phyloP scores from a whole-genome alignment of 2,113 vertebrate species.

The Psittacus erithacus region DNA sequence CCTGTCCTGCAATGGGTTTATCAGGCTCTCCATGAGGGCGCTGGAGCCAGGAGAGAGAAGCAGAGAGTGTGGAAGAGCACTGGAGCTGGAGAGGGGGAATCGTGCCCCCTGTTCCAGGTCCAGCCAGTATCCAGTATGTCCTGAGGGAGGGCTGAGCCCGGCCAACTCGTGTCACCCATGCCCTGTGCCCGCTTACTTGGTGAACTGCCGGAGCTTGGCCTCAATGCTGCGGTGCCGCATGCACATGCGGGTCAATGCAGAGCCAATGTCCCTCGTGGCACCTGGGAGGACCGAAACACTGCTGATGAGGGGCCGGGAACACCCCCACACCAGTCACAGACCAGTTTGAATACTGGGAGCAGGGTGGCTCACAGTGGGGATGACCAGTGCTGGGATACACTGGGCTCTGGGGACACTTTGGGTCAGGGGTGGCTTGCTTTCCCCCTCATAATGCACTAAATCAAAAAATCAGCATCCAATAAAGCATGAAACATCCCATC shows the following conservation, averaged over 20 bases:
- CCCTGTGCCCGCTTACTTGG: constrained; percentile 80
- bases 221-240: constrained; percentile 99
- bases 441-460: rapidly evolving
- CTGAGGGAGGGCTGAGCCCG: not conserved
- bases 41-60: constrained; percentile 63
- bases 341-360: not conserved
- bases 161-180: rapidly evolving
- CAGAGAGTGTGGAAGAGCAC: not conserved
- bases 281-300: constrained; percentile 68
- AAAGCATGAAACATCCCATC: not conserved
- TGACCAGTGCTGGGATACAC: rapidly evolving
- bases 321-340: not conserved
- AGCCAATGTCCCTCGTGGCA: constrained; percentile 95
- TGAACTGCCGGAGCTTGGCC: constrained; percentile 96
- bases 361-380: rapidly evolving
- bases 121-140: not conserved
- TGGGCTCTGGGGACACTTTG: not conserved
- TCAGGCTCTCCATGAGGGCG: constrained; percentile 91
- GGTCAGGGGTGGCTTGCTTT: rapidly evolving
- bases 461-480: not conserved
- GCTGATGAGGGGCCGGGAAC: not conserved
- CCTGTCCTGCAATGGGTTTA: constrained; percentile 95
- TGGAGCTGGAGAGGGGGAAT: rapidly evolving
- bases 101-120: rapidly evolving
- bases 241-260: constrained; percentile 96